Evolutionary conservation across 2,113 vertebrate genomes (phyloP).

Genomic region (Hypomesus transpacificus): DNA sequence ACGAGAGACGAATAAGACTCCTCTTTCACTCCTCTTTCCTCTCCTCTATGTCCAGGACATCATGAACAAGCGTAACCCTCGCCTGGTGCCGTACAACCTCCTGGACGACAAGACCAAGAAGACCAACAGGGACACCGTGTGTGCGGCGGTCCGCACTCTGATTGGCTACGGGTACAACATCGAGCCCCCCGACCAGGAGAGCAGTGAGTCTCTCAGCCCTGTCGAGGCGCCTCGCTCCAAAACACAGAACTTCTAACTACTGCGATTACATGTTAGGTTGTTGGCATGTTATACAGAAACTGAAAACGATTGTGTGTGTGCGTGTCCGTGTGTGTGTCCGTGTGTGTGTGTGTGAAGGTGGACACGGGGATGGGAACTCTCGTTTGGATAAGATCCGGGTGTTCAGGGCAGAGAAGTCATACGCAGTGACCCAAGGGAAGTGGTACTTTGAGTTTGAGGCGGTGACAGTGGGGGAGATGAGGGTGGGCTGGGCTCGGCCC

Average conservation of each 20-base stretch:
- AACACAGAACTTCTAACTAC: no score
- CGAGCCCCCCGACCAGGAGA: conserved; percentile 88
- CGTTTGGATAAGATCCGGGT: conserved; percentile 78
- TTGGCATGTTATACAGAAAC: no score
- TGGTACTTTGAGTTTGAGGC: conserved; percentile 96
- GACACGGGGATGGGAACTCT: conserved; percentile 57
- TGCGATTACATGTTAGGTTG: no score
- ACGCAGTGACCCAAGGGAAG: conserved; percentile 79
- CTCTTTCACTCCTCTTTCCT: neutral
- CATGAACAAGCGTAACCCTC: conserved; percentile 84
- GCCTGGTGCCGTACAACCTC: conserved; percentile 87
- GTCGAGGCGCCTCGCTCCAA: no score
- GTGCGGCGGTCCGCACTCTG: conserved; percentile 85
- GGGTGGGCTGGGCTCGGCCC: conserved; percentile 89
- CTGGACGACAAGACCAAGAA: conserved; percentile 91
- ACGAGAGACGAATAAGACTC: neutral
- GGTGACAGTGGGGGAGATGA: conserved; percentile 88
- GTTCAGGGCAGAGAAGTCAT: conserved; percentile 87
- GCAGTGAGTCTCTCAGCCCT: conserved; percentile 68
- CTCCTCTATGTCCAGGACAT: conserved; percentile 75
- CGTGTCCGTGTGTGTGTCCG: neutral
- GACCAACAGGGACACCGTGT: conserved; percentile 88
- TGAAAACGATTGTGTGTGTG: neutral
- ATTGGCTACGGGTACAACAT: conserved; percentile 93
- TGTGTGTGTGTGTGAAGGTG: conserved; percentile 48